phyloP scores from a whole-genome alignment of 2,888 invertebrate species.

The Halictus ligatus region DNA sequence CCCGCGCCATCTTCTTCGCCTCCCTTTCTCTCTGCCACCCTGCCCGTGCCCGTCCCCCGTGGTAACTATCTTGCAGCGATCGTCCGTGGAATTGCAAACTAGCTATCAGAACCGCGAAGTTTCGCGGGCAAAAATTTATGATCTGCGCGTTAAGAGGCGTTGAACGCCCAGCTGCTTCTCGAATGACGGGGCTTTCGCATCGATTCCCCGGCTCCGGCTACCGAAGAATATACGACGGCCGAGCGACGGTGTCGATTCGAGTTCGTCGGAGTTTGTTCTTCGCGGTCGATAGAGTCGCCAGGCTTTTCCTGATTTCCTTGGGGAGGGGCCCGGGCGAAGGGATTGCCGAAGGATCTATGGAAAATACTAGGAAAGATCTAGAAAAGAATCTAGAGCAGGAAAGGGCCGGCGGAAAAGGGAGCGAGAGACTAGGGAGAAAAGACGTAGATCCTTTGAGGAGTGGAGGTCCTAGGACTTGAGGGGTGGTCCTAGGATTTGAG shows the following conservation, averaged over 20 bases:
- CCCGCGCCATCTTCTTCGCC: constrained; percentile 11
- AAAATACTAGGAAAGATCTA: not conserved
- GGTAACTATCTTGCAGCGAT: constrained; percentile 45
- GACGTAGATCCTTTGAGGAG: too few species aligned
- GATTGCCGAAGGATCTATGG: not conserved
- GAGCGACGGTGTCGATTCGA: not conserved
- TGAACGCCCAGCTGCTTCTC: constrained; percentile 25
- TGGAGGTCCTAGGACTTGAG: too few species aligned
- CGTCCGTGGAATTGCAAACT: constrained; percentile 56
- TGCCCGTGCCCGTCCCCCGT: not conserved
- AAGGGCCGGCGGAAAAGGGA: too few species aligned
- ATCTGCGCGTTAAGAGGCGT: constrained; percentile 36
- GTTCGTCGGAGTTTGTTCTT: not conserved
- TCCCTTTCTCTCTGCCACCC: not conserved
- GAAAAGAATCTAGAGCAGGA: not conserved
- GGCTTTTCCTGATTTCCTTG: not conserved
- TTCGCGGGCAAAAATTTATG: constrained; percentile 44
- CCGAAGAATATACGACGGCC: not conserved
- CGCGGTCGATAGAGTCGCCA: not conserved
- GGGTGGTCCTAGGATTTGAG: too few species aligned
- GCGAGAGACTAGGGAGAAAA: too few species aligned
- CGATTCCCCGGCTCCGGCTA: not conserved
- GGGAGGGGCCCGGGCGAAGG: not conserved
- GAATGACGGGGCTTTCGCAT: constrained; percentile 25
- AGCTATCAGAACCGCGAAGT: constrained; percentile 40